Conservation (phyloP, 30 jellyfish, hydroid and myxozoan genomes). For the Catostylus mosaicus region DNA sequence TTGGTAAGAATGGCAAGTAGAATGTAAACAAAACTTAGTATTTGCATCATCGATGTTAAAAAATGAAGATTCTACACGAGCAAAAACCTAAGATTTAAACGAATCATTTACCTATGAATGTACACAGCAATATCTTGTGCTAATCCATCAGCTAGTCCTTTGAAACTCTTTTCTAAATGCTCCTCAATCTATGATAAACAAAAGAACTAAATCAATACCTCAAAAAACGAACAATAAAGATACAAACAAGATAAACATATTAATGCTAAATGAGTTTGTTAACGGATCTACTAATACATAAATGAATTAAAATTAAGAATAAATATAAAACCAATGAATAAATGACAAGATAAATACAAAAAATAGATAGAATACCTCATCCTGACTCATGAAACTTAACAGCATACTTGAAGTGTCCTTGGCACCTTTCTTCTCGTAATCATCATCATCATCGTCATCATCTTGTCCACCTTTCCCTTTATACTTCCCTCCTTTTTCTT, state of each 20-base stretch:
- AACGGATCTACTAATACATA: too few relatives aligned
- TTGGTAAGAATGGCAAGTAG: too few relatives aligned
- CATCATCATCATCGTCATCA: slow-evolving; percentile 76
- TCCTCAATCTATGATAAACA: slow-evolving; percentile 44
- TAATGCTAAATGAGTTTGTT: too few relatives aligned
- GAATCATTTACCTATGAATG: slow-evolving; percentile 53
- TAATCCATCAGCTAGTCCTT: slow-evolving; percentile 25
- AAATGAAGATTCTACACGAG: too few relatives aligned
- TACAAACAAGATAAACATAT: too few relatives aligned
- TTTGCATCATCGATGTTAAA: too few relatives aligned
- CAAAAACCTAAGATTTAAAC: too few relatives aligned
- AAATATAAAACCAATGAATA: too few relatives aligned
- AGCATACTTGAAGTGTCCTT: slow-evolving; percentile 47
- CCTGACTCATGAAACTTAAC: slow-evolving; percentile 65
- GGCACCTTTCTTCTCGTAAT: slow-evolving; percentile 43
- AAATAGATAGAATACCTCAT: slow-evolving; percentile 54
- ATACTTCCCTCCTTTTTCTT: slow-evolving; percentile 55
- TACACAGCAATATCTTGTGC: slow-evolving; percentile 42
- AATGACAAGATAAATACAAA: too few relatives aligned
- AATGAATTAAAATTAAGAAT: too few relatives aligned
- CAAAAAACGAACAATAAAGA: too few relatives aligned
- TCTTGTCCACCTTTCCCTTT: slow-evolving; percentile 58
- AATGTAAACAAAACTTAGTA: too few relatives aligned
- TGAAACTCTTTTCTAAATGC: slow-evolving; percentile 6
- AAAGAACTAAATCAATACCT: background rate